Conservation (phyloP, 2,888 invertebrate genomes). For the Cancer borealis region DNA sequence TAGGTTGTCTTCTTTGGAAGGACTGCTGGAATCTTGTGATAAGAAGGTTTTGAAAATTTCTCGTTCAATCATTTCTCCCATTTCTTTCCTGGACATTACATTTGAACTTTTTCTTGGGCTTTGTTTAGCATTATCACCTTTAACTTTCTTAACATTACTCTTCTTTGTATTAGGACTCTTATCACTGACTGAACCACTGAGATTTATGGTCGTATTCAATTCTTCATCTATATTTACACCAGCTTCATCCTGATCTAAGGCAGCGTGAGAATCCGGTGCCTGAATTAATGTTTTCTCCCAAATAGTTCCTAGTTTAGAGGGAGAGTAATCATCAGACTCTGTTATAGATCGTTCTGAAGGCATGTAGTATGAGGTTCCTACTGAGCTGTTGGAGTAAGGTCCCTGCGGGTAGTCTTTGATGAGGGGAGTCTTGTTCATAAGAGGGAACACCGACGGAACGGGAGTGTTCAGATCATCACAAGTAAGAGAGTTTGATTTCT, state of each 20-base stretch:
- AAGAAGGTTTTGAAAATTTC: conserved; percentile 62
- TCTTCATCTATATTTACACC: background rate
- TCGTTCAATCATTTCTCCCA: conserved; percentile 68
- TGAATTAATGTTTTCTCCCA: conserved; percentile 51
- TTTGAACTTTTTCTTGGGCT: conserved; percentile 25
- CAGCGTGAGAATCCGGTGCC: background rate
- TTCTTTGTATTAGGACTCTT: background rate
- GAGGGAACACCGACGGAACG: background rate
- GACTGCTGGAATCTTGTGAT: background rate
- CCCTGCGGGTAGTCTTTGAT: conserved; percentile 72
- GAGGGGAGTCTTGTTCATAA: conserved; percentile 49
- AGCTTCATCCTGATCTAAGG: background rate
- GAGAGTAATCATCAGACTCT: conserved; percentile 64
- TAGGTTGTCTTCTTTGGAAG: background rate
- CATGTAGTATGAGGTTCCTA: conserved; percentile 65
- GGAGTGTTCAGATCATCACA: conserved; percentile 64
- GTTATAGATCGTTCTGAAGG: conserved; percentile 67
- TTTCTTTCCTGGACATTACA: conserved; percentile 48
- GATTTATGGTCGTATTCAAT: background rate
- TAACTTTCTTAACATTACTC: no score
- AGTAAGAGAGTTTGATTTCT: background rate
- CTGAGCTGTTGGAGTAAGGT: conserved; percentile 71
- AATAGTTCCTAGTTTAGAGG: conserved; percentile 51
- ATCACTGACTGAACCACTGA: background rate
- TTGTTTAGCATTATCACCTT: background rate